Evolutionary conservation across 2,888 invertebrate genomes (phyloP).

Genomic region (Myopa testacea): DNA sequence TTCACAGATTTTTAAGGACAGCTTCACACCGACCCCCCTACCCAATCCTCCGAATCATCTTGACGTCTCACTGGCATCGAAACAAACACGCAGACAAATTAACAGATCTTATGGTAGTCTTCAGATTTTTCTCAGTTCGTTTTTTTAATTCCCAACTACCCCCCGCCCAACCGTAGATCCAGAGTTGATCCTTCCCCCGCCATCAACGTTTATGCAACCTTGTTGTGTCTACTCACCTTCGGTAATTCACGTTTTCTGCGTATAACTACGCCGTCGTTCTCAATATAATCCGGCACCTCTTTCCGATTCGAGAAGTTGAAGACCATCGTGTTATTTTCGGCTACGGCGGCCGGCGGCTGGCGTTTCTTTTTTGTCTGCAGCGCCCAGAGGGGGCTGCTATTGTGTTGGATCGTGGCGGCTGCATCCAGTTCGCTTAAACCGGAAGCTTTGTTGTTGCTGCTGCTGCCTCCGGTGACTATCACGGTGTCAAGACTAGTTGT

Average conservation of each 20-base stretch:
- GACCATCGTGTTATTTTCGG: constrained; percentile 80
- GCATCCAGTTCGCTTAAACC: constrained; percentile 57
- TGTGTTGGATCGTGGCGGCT: constrained; percentile 48
- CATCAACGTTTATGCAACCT: background rate
- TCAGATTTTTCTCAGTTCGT: too few species aligned
- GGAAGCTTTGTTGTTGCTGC: constrained; percentile 37
- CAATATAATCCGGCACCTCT: constrained; percentile 91
- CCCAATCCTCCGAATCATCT: too few species aligned
- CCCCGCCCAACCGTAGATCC: too few species aligned
- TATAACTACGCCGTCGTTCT: constrained; percentile 85
- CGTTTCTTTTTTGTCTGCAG: constrained; percentile 58
- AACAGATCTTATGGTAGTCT: too few species aligned
- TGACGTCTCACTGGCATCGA: too few species aligned
- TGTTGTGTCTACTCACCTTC: constrained; percentile 74
- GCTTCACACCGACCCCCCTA: too few species aligned
- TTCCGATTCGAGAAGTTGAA: constrained; percentile 89
- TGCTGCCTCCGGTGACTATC: constrained; percentile 50
- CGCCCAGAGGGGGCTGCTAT: constrained; percentile 59
- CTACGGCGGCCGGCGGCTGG: constrained; percentile 55
- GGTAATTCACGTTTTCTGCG: constrained; percentile 76
- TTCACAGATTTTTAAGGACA: too few species aligned
- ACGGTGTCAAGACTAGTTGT: constrained; percentile 61
- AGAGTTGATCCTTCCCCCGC: too few species aligned
- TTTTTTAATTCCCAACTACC: too few species aligned
- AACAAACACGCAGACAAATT: too few species aligned